Evolutionary conservation across 2,113 vertebrate species (phyloP), one percentile per base, ranked within the genome.

Genomic region (Circaetus cinerascens): DNA sequence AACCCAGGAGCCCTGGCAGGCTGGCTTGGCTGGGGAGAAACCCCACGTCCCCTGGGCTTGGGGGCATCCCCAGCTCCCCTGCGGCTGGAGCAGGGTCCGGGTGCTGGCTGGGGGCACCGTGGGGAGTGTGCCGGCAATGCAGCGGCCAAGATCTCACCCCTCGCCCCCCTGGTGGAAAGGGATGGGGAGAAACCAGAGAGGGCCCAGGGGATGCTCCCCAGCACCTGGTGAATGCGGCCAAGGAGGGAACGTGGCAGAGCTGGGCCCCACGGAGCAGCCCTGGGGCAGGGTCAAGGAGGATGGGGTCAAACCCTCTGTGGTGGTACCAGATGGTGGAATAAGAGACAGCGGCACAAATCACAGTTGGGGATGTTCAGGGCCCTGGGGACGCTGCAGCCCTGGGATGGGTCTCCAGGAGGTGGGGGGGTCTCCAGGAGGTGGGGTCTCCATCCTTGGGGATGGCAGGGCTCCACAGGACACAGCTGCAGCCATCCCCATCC

Each of bases 1-100:
- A 97, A 75, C 62, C 26, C 80, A 93, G 89, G 80, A 97, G 95
- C 80, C 76, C 91, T 91, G 91, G 63, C 93, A 81, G 80, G 68
- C 91, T 81, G 85, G 63, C 89, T 84, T 34, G 51, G 48, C 72
- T 43, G 3, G 25, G 73, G 60, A 96, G 89, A 81, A 91, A 91
- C 40, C 80, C 93, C 21, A 3, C 4, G 1, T 91, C 88, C 51
- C 77, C 57, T 15, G 53, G 36, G 67, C 50, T 38, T 41, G 46
- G 48, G 76, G 88, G n/a, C 34, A 45, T 50, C 91, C 64, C 64
- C 45, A n/a, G 55, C 6, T 3, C 26, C 43, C 41, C 30, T 63
- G 38, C 1, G 2, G 77, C 87, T 84, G 68, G 22, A 77, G 75
- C 55, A 62, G 88, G 45, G 38, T 66, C 73, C 0, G 1, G 25